Percentiles rank a stretch among this genome's conserved stretches.
Evolutionary conservation across 1,140 invertebrate species (phyloP).

Genomic region (Pogonomyrmex californicus): DNA sequence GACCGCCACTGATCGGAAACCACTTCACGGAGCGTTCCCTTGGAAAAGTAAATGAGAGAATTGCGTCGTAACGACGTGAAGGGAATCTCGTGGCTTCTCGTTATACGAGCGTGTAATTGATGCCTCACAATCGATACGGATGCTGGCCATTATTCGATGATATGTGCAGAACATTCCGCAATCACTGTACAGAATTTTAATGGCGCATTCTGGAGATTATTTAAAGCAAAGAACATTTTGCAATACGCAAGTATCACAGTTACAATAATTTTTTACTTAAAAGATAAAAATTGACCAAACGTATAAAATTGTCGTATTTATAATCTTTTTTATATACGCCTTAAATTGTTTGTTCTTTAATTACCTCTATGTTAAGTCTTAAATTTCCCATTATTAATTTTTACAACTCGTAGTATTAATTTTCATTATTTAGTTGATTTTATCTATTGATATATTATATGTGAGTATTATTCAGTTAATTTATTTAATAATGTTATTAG

Average conservation of each 20-base stretch:
- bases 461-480: no score
- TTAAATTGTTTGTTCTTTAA: no score
- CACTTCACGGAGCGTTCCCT: constrained; percentile 40
- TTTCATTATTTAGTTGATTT: no score
- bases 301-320: no score
- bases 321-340: no score
- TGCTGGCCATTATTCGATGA: constrained; percentile 32
- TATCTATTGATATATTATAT: no score
- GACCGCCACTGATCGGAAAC: constrained; percentile 38
- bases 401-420: no score
- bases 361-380: no score
- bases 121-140: constrained; percentile 59
- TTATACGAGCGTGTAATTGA: constrained; percentile 58
- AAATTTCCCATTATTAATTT: no score
- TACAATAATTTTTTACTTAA: no score
- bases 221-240: not conserved
- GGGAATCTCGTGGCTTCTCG: constrained; percentile 60
- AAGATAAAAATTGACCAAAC: no score
- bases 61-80: constrained; percentile 58
- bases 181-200: constrained; percentile 14
- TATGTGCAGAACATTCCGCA: not conserved
- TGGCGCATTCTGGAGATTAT: not conserved
- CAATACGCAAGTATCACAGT: not conserved
- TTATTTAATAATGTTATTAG: no score
- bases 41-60: constrained; percentile 62